Percentiles rank a stretch among this genome's conserved stretches.
phyloP scores from a whole-genome alignment of 2,113 vertebrate species.

The Ameiurus melas region DNA sequence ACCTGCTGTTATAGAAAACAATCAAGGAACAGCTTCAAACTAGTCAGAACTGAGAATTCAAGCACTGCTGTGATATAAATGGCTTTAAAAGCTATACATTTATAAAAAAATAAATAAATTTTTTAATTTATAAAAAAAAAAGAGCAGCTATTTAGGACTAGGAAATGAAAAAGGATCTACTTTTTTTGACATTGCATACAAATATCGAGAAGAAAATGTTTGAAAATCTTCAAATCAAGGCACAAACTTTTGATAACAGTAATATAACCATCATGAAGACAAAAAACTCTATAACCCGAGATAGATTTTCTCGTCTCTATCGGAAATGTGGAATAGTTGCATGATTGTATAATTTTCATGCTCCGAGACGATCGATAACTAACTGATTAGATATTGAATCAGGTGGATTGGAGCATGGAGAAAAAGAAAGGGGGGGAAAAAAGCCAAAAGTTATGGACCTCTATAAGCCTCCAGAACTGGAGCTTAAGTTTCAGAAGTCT shows the following conservation, averaged over 20 bases:
- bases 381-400: constrained; percentile 22
- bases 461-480: not conserved
- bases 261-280: not conserved
- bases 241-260: not conserved
- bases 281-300: not conserved
- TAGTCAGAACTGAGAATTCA: not conserved
- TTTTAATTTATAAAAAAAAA: too few species aligned
- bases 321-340: not conserved
- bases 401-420: not conserved
- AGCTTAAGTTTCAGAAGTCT: not conserved
- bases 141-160: not conserved
- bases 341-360: not conserved
- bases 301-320: not conserved
- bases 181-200: not conserved
- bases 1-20: not conserved
- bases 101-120: not conserved
- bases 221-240: too few species aligned
- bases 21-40: not conserved
- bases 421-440: not conserved
- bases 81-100: not conserved
- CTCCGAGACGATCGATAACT: not conserved
- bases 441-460: not conserved
- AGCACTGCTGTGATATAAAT: not conserved
- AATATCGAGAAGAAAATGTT: not conserved
- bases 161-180: not conserved